phyloP scores from a whole-genome alignment of 2,113 vertebrate genomes.

The Atrichornis clamosus region DNA sequence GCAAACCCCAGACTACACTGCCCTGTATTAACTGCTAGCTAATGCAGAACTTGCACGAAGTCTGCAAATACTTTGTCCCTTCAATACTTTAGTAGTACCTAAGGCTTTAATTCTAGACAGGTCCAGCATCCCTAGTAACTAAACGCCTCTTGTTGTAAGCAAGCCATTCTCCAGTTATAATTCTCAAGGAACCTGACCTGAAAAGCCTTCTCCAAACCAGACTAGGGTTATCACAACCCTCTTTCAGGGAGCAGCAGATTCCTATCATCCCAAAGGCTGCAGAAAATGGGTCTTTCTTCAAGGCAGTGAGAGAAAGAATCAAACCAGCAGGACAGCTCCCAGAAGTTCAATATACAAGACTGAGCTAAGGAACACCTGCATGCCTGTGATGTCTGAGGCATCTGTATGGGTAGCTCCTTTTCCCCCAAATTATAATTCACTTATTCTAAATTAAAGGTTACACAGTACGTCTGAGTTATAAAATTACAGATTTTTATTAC shows the following conservation, averaged over 20 bases:
- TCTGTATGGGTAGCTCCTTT: not conserved
- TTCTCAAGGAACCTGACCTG: not conserved
- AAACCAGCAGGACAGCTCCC: not conserved
- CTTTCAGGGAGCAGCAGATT: not conserved
- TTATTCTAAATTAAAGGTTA: not conserved
- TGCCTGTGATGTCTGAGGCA: not conserved
- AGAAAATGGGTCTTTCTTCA: not conserved
- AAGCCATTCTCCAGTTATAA: not conserved
- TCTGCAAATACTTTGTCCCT: not conserved
- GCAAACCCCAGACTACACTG: not conserved
- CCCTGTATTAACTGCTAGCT: not conserved
- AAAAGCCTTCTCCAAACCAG: not conserved
- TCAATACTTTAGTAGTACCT: not conserved
- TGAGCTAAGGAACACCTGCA: not conserved
- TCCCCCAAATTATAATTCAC: not conserved
- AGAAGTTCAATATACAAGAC: not conserved
- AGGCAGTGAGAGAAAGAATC: not conserved
- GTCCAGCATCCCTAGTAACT: not conserved
- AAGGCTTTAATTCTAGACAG: not conserved
- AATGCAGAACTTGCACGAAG: accelerated
- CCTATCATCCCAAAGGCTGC: not conserved
- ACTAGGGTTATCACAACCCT: not conserved
- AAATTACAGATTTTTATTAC: not conserved
- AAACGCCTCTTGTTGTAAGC: not conserved
- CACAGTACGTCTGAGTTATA: not conserved